phyloP scores from a whole-genome alignment of 2,888 invertebrate species.

The Volucella inanis region DNA sequence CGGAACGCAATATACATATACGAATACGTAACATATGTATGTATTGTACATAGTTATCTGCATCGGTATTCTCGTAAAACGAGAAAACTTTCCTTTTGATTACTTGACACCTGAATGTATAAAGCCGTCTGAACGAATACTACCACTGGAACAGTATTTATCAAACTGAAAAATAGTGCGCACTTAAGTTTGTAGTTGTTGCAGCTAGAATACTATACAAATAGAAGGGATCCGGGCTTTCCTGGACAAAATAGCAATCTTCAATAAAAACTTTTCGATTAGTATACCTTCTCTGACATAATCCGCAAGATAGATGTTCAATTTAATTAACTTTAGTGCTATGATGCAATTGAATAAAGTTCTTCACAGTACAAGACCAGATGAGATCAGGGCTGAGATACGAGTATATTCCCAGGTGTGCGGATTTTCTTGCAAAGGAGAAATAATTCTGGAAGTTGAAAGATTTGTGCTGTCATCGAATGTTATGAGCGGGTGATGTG shows the following conservation, averaged over 20 bases:
- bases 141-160: constrained; percentile 20
- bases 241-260: neutral
- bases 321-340: constrained; percentile 66
- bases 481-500: neutral
- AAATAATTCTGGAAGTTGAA: neutral
- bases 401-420: constrained; percentile 3
- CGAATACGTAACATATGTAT: too few relatives aligned
- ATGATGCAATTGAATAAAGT: constrained; percentile 20
- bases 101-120: constrained; percentile 46
- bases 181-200: constrained; percentile 40
- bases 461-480: constrained; percentile 19
- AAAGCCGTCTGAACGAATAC: constrained; percentile 9
- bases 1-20: neutral
- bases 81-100: constrained; percentile 62
- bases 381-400: neutral
- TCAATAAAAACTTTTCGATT: constrained; percentile 66
- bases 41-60: too few relatives aligned
- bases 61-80: constrained; percentile 2
- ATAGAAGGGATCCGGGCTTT: neutral
- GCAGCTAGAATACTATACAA: too few relatives aligned
- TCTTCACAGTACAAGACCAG: constrained; percentile 28
- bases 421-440: neutral
- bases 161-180: constrained; percentile 43
- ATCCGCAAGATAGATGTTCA: constrained; percentile 67
- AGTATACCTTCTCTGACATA: constrained; percentile 47